Percentiles rank a stretch among this genome's conserved stretches.
Conservation (phyloP, 2,797 vertebrate species). For the Poecilia velifera region DNA sequence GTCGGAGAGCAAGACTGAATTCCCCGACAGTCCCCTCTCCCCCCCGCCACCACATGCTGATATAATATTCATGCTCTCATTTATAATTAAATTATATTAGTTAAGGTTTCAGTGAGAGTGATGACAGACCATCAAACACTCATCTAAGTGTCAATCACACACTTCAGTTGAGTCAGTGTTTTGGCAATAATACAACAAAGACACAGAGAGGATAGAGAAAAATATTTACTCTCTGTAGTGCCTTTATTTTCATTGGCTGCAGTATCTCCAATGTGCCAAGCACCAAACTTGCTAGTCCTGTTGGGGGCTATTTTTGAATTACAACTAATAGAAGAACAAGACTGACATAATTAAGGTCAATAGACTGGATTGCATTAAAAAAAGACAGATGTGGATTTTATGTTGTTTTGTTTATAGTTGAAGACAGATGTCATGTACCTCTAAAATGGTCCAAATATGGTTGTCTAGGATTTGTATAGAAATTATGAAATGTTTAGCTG, state of each 20-base stretch:
- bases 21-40: slow-evolving; percentile 58
- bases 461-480: not conserved
- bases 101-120: slow-evolving; percentile 68
- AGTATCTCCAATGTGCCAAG: slow-evolving; percentile 17
- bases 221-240: slow-evolving; percentile 32
- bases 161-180: slow-evolving; percentile 50
- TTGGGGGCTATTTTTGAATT: slow-evolving; percentile 12
- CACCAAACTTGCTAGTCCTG: slow-evolving; percentile 6
- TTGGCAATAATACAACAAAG: slow-evolving; percentile 57
- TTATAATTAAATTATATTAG: slow-evolving; percentile 82
- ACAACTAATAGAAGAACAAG: not conserved
- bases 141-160: slow-evolving; percentile 74
- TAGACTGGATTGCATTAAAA: not conserved
- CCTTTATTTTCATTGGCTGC: slow-evolving; percentile 17
- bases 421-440: not conserved
- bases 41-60: slow-evolving; percentile 18
- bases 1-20: slow-evolving; percentile 65
- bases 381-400: not conserved
- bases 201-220: slow-evolving; percentile 31
- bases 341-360: slow-evolving; percentile 9
- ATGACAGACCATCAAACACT: slow-evolving; percentile 73
- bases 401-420: slow-evolving; percentile 11
- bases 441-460: not conserved
- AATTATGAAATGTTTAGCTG: not conserved
- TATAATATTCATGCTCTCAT: slow-evolving; percentile 80